These are phyloP conservation scores for Calonectris borealis DNA, from an alignment of 2,113 vertebrate genomes.

Conservation along the genomic window DNA sequence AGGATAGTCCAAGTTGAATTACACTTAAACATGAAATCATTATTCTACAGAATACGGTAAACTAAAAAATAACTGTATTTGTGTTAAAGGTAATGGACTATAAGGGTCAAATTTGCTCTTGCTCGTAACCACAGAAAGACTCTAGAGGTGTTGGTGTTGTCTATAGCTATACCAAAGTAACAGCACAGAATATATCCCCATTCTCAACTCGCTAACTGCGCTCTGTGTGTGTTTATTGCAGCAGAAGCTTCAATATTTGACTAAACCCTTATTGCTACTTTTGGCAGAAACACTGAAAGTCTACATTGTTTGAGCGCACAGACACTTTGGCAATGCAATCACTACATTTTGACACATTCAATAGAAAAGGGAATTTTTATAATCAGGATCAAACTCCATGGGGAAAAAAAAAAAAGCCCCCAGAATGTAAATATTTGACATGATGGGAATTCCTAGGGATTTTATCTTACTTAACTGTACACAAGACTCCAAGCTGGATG, in stretches of 20 bases:
- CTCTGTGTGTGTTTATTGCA: neutral
- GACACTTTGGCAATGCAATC: constrained; percentile 29
- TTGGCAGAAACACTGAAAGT: constrained; percentile 33
- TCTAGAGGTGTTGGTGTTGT: neutral
- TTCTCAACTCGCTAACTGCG: neutral
- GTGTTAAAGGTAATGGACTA: neutral
- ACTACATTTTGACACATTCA: constrained; percentile 14
- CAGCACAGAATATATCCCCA: neutral
- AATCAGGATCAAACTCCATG: neutral
- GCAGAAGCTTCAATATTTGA: constrained; percentile 2
- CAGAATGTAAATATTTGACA: neutral
- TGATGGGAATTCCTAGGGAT: neutral
- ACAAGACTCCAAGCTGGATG: constrained; percentile 7
- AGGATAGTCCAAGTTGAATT: neutral
- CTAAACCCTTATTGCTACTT: constrained; percentile 1
- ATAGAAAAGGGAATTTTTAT: neutral
- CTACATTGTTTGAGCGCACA: constrained; percentile 37
- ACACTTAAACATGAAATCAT: neutral
- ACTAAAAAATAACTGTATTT: neutral
- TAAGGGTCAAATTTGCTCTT: neutral
- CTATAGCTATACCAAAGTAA: neutral
- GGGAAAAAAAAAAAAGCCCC: neutral
- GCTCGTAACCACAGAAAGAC: neutral
- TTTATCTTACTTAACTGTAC: neutral
- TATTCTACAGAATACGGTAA: neutral